These are phyloP conservation scores for Branchellion lobata DNA, from an alignment of 2,888 invertebrate species.

Conservation along the genomic window DNA sequence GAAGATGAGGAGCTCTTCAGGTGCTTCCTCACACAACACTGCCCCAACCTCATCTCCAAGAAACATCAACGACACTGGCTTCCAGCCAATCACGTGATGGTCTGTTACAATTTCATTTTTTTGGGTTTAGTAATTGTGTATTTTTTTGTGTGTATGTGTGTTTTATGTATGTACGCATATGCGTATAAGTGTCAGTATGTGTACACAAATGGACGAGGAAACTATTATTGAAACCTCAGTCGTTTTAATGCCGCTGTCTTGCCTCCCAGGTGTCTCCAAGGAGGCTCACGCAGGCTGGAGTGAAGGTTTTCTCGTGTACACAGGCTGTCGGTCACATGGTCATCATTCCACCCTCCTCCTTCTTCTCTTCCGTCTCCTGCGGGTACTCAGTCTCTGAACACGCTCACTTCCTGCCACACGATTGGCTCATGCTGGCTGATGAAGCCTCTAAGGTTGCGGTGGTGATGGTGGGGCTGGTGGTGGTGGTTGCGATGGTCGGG, in stretches of 20 bases:
- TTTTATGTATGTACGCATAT: too few species aligned
- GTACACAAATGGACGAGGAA: too few species aligned
- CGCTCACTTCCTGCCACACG: slow-evolving; percentile 81
- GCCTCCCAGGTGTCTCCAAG: slow-evolving; percentile 72
- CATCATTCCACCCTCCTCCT: slow-evolving; percentile 83
- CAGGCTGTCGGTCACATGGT: slow-evolving; percentile 86
- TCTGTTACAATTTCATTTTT: slow-evolving; percentile 51
- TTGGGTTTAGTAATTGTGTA: too few species aligned
- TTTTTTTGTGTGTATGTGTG: too few species aligned
- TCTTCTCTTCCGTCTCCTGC: slow-evolving; percentile 82
- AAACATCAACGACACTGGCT: slow-evolving; percentile 76
- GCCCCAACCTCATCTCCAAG: slow-evolving; percentile 79
- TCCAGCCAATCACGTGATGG: slow-evolving; percentile 87
- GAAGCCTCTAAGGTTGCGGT: slow-evolving; percentile 47
- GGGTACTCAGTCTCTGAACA: slow-evolving; percentile 88
- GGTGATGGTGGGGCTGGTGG: not conserved
- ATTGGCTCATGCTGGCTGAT: slow-evolving; percentile 74
- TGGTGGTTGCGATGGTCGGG: not conserved
- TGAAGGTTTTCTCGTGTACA: slow-evolving; percentile 76
- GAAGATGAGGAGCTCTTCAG: slow-evolving; percentile 75
- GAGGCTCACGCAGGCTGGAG: slow-evolving; percentile 73
- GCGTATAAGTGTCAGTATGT: too few species aligned
- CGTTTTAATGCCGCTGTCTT: too few species aligned
- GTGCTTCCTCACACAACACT: slow-evolving; percentile 73
- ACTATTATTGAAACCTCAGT: too few species aligned